A percentile compares a stretch with the other conserved stretches of the same genome.
Evolutionary conservation across 2,797 vertebrate genomes (phyloP).

Genomic region (Gastrophryne carolinensis): DNA sequence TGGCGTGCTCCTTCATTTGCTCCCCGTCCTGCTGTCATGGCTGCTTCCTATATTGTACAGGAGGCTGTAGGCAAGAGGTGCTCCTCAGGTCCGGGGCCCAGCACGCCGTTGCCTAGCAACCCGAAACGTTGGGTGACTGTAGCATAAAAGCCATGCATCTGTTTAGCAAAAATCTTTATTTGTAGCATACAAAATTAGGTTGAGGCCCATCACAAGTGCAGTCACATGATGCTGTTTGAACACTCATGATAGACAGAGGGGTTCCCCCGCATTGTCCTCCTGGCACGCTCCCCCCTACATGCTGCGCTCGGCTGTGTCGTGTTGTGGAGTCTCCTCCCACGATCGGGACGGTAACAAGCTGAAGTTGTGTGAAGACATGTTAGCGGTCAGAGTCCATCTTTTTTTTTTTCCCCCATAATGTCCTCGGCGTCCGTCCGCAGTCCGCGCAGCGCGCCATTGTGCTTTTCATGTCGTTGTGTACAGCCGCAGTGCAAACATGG

Average conservation of each 20-base stretch:
- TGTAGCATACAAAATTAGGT: conserved; percentile 49
- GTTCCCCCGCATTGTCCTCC: background rate
- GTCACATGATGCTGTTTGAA: background rate
- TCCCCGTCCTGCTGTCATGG: too few relatives aligned
- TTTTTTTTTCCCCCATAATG: background rate
- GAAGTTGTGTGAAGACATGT: background rate
- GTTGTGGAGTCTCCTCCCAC: background rate
- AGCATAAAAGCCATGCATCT: too few relatives aligned
- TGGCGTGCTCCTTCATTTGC: too few relatives aligned
- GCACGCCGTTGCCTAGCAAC: too few relatives aligned
- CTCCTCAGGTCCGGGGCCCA: too few relatives aligned
- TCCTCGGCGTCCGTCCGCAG: background rate
- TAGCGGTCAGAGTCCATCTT: background rate
- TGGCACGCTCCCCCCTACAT: background rate
- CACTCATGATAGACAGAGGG: conserved; percentile 4
- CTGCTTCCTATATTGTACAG: too few relatives aligned
- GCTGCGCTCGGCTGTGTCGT: background rate
- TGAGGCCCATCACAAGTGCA: conserved; percentile 24
- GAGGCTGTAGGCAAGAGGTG: too few relatives aligned
- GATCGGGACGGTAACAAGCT: background rate
- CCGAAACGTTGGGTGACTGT: too few relatives aligned
- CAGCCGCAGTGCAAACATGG: conserved; percentile 41
- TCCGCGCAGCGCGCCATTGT: conserved; percentile 36
- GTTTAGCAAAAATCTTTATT: conserved; percentile 54
- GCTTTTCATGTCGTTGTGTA: conserved; percentile 43